These are phyloP conservation scores for Drosophila colorata DNA, from an alignment of 2,888 invertebrate genomes.

Conservation along the genomic window DNA sequence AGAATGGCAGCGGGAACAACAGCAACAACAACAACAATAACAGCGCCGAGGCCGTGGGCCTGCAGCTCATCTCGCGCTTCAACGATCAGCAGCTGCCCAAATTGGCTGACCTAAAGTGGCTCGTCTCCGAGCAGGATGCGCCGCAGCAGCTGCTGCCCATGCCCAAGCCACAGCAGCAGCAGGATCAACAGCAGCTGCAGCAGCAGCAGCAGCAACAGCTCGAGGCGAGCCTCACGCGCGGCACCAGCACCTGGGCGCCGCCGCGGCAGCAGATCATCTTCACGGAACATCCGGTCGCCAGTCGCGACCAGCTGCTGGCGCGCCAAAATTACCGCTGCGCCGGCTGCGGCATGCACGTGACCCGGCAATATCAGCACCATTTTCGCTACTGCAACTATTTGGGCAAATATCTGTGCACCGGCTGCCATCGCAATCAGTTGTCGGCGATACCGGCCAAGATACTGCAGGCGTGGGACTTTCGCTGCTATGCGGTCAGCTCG, in stretches of 20 bases:
- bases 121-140: slow-evolving; percentile 91
- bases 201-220: slow-evolving; percentile 21
- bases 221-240: slow-evolving; percentile 87
- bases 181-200: slow-evolving; percentile 55
- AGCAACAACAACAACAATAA: slow-evolving; percentile 76
- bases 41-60: slow-evolving; percentile 92
- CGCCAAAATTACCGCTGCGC: slow-evolving; percentile 93
- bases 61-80: slow-evolving; percentile 91
- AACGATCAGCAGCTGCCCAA: slow-evolving; percentile 91
- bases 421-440: slow-evolving; percentile 92
- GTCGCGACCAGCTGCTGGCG: slow-evolving; percentile 88
- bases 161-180: slow-evolving; percentile 86
- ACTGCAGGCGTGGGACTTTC: slow-evolving; percentile 86
- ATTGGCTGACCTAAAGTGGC: slow-evolving; percentile 92
- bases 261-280: slow-evolving; percentile 93
- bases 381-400: slow-evolving; percentile 94
- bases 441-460: slow-evolving; percentile 90
- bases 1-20: slow-evolving; percentile 85
- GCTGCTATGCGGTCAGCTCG: slow-evolving; percentile 92
- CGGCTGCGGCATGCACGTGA: slow-evolving; percentile 93
- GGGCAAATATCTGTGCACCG: slow-evolving; percentile 94
- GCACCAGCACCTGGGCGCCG: slow-evolving; percentile 93
- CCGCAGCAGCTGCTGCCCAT: slow-evolving; percentile 92
- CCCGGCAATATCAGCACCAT: slow-evolving; percentile 89
- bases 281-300: slow-evolving; percentile 89